Evolutionary conservation across 2,113 vertebrate species (phyloP).

Genomic region (Sinocyclocheilus maitianheensis): DNA sequence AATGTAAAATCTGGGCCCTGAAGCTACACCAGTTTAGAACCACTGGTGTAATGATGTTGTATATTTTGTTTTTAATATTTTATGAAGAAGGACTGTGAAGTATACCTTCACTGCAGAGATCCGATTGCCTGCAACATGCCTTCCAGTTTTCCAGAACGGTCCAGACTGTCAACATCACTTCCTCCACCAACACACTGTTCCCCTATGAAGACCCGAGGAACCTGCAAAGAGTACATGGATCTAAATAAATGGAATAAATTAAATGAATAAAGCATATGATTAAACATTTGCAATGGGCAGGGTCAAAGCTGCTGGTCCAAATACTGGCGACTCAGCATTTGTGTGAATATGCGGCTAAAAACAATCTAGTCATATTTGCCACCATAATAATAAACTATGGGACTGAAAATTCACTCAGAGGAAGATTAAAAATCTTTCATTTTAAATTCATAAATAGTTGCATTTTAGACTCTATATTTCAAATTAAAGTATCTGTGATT

Average conservation of each 20-base stretch:
- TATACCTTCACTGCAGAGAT: constrained; percentile 74
- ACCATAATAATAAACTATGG: background rate
- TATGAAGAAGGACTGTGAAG: background rate
- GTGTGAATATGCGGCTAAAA: background rate
- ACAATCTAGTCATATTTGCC: background rate
- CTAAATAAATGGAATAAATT: background rate
- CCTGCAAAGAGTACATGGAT: constrained; percentile 64
- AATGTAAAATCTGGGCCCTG: background rate
- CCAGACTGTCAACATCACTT: constrained; percentile 71
- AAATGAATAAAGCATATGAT: background rate
- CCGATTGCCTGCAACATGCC: constrained; percentile 70
- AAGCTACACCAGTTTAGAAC: background rate
- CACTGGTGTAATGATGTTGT: background rate
- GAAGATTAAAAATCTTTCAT: background rate
- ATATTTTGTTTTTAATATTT: background rate
- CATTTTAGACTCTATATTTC: background rate
- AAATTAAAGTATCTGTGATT: background rate
- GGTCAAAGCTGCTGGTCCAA: background rate
- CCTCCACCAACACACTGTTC: constrained; percentile 81
- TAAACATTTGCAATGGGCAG: background rate
- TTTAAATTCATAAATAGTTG: background rate
- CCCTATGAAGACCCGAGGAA: constrained; percentile 84
- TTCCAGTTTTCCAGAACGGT: constrained; percentile 68
- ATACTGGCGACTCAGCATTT: background rate
- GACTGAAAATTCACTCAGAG: background rate